Evolutionary conservation across 1,140 invertebrate species (phyloP).

Genomic region (Mamestra configurata): DNA sequence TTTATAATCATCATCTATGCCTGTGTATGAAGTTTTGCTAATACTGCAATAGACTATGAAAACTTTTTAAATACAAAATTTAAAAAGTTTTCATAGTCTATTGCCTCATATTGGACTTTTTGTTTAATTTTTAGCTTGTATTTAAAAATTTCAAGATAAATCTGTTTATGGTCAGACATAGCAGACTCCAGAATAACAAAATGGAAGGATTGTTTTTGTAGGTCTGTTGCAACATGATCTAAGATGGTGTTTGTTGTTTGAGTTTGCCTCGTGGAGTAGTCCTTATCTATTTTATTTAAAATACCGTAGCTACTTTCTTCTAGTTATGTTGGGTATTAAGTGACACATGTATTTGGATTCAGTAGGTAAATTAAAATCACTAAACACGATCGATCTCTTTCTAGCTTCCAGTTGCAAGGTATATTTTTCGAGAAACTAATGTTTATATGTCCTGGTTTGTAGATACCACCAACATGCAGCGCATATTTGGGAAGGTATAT

Average conservation of each 20-base stretch:
- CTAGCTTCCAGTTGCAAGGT: background rate
- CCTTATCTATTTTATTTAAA: background rate
- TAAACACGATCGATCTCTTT: conserved; percentile 1
- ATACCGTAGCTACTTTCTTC: background rate
- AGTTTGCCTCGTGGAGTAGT: background rate
- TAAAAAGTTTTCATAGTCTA: background rate
- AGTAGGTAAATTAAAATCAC: conserved; percentile 6
- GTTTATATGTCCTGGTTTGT: background rate
- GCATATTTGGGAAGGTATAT: background rate
- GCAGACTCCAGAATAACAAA: background rate
- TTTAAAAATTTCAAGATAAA: background rate
- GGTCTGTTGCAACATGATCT: background rate
- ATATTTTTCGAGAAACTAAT: background rate
- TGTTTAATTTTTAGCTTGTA: background rate
- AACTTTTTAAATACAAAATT: no score
- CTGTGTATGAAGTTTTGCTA: no score
- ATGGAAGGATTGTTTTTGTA: background rate
- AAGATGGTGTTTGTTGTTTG: background rate
- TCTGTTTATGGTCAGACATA: background rate
- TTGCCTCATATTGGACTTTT: background rate
- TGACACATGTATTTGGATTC: background rate
- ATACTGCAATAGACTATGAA: no score
- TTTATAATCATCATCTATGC: background rate
- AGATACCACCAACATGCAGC: background rate
- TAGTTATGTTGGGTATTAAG: background rate